phyloP scores from a whole-genome alignment of 1,140 invertebrate species.

The Tetraneura akinire region DNA sequence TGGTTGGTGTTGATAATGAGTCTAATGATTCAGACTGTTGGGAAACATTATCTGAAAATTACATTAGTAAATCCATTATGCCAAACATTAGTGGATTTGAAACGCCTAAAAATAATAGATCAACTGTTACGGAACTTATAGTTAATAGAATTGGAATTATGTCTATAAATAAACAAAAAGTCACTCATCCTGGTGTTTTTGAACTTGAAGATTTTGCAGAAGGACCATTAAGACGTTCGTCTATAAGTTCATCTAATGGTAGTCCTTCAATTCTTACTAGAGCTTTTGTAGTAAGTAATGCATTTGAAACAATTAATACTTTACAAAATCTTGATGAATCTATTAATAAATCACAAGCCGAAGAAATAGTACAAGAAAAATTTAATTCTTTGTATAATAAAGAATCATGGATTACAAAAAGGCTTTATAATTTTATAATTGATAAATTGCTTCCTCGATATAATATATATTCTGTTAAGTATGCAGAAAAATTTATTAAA shows the following conservation, averaged over 20 bases:
- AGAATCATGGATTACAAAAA: slow-evolving; percentile 39
- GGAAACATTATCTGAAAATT: slow-evolving; percentile 31
- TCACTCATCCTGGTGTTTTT: slow-evolving; percentile 1
- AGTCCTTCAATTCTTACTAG: slow-evolving; percentile 31
- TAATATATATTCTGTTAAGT: slow-evolving; percentile 21
- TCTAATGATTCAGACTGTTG: slow-evolving; percentile 26
- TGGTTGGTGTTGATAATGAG: neutral
- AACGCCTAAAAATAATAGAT: neutral
- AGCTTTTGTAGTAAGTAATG: neutral
- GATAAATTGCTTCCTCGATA: slow-evolving; percentile 7
- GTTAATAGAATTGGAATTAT: slow-evolving; percentile 13
- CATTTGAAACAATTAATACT: neutral
- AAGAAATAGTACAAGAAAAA: slow-evolving; percentile 7
- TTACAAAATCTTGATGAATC: neutral
- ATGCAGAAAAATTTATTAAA: slow-evolving; percentile 36
- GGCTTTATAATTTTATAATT: slow-evolving; percentile 15
- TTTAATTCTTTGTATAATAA: slow-evolving; percentile 36
- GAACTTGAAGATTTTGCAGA: neutral
- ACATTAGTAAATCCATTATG: neutral
- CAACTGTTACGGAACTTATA: slow-evolving; percentile 9
- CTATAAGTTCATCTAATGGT: neutral
- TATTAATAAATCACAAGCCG: neutral
- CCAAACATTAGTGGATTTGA: slow-evolving; percentile 2
- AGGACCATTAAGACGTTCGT: slow-evolving; percentile 5
- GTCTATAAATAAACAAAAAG: slow-evolving; percentile 1